Percentiles rank a stretch among this genome's conserved stretches.
These are phyloP conservation scores for Phenganax stokvisi DNA, from an alignment of 92 coral and sea anemone species.

Conservation along the genomic window DNA sequence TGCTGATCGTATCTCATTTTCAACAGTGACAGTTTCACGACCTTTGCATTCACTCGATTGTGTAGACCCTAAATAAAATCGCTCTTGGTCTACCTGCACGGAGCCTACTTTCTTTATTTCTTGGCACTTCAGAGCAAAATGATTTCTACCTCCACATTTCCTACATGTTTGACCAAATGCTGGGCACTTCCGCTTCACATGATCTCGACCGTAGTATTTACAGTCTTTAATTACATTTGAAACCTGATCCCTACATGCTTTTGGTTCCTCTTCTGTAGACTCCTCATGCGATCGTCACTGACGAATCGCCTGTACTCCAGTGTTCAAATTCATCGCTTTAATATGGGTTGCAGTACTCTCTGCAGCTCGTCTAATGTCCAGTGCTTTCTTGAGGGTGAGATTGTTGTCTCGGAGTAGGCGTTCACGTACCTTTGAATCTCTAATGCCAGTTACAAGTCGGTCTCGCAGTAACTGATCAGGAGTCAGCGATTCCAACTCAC, in stretches of 20 bases:
- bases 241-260: slow-evolving; percentile 10
- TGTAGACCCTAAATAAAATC: slow-evolving; percentile 35
- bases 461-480: slow-evolving; percentile 17
- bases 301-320: slow-evolving; percentile 24
- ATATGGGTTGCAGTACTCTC: slow-evolving; percentile 33
- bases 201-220: slow-evolving; percentile 43
- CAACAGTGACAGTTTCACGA: slow-evolving; percentile 36
- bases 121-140: slow-evolving; percentile 45
- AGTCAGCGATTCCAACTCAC: slow-evolving; percentile 26
- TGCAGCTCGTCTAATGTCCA: neutral
- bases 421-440: slow-evolving; percentile 23
- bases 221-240: slow-evolving; percentile 34
- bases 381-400: neutral
- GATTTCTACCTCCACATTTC: slow-evolving; percentile 45
- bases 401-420: slow-evolving; percentile 6
- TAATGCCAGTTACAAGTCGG: slow-evolving; percentile 21
- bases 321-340: slow-evolving; percentile 37
- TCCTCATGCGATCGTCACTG: slow-evolving; percentile 26
- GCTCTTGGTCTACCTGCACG: slow-evolving; percentile 40
- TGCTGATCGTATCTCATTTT: slow-evolving; percentile 6
- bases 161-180: slow-evolving; percentile 48
- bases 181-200: no score
- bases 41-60: slow-evolving; percentile 17
- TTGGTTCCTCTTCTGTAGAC: slow-evolving; percentile 16
- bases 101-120: slow-evolving; percentile 14